A percentile compares a stretch with the other conserved stretches of the same genome.
Conservation (phyloP, 2,888 invertebrate genomes). For the Dermolepida albohirtum region DNA sequence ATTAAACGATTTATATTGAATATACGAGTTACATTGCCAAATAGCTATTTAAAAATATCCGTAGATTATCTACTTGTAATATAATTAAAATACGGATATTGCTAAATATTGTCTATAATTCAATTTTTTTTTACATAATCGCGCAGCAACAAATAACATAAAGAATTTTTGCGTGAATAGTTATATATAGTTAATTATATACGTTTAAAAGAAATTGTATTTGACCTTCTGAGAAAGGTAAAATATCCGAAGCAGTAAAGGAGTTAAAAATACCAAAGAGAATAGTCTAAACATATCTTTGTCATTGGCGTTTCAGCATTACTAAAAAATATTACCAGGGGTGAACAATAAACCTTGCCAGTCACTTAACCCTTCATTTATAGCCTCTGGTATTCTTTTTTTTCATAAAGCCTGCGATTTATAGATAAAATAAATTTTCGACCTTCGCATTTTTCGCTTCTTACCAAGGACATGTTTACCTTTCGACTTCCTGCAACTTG, state of each 20-base stretch:
- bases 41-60: no score
- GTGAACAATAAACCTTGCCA: conserved; percentile 22
- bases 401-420: neutral
- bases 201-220: neutral
- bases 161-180: no score
- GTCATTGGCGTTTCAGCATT: conserved; percentile 25
- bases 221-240: conserved; percentile 1
- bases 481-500: neutral
- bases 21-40: no score
- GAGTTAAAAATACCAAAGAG: neutral
- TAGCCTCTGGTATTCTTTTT: conserved; percentile 27
- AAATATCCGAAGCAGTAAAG: neutral
- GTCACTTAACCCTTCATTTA: conserved; percentile 41
- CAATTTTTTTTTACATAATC: no score
- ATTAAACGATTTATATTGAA: no score
- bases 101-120: no score
- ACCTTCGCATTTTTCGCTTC: conserved; percentile 18
- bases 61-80: no score
- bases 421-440: conserved; percentile 12
- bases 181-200: no score
- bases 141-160: no score
- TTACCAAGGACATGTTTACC: neutral
- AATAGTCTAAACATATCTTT: conserved; percentile 18
- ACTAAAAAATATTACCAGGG: conserved; percentile 21
- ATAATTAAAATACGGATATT: no score